These are phyloP conservation scores for Operophtera brumata DNA, from an alignment of 2,888 invertebrate genomes.

Conservation along the genomic window DNA sequence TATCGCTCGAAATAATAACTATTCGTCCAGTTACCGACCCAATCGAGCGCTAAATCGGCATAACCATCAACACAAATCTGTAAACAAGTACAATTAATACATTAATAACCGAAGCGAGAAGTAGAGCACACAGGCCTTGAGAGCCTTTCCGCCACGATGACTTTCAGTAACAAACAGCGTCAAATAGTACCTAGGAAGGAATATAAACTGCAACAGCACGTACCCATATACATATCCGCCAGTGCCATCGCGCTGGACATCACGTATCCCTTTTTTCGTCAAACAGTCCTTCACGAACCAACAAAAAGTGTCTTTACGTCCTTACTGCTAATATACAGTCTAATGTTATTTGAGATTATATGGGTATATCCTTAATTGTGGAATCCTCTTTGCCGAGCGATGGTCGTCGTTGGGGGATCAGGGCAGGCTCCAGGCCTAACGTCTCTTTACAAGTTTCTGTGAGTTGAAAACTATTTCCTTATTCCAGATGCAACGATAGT, in stretches of 20 bases:
- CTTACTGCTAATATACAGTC: constrained; percentile 67
- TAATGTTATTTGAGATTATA: constrained; percentile 54
- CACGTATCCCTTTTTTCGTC: constrained; percentile 55
- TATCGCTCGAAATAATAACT: constrained; percentile 45
- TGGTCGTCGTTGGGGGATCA: constrained; percentile 67
- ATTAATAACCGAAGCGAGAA: constrained; percentile 40
- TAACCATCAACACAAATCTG: constrained; percentile 14
- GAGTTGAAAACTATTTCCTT: constrained; percentile 95
- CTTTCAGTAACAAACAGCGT: constrained; percentile 49
- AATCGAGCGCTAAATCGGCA: constrained; percentile 10
- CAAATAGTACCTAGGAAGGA: constrained; percentile 28
- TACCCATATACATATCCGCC: constrained; percentile 74
- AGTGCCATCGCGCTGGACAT: constrained; percentile 54
- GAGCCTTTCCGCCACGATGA: constrained; percentile 48
- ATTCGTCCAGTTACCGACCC: constrained; percentile 19
- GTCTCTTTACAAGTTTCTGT: constrained; percentile 95
- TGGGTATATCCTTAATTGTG: constrained; percentile 63
- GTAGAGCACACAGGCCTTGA: constrained; percentile 64
- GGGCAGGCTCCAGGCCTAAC: constrained; percentile 80
- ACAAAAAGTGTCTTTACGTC: constrained; percentile 28
- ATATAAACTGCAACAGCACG: constrained; percentile 46
- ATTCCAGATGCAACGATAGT: constrained; percentile 95
- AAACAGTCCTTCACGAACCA: constrained; percentile 43
- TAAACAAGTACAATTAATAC: constrained; percentile 23
- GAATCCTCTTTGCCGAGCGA: constrained; percentile 66